Base-by-base conservation (phyloP, 2,888 invertebrate species). In the Smittia sp. region DNA sequence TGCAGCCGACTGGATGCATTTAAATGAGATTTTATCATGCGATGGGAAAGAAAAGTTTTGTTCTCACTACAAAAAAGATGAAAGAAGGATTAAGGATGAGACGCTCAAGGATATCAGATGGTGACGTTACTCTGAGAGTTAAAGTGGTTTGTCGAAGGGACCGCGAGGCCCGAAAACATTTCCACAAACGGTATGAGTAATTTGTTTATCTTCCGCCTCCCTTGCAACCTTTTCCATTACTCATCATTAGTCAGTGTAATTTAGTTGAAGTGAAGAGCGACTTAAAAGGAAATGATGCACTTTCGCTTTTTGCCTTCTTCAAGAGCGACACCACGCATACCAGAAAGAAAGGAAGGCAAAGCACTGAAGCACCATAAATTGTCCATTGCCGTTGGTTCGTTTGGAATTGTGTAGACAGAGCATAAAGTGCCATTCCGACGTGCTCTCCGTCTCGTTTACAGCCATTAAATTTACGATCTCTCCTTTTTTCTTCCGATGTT, bases 261-360 rank as follows among this genome's bases (percentile, higher is more conserved):
- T 39, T 39, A 9, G 46, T 15, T 32, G 32, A 32, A 46, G 15
- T 6, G n/a, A 11, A n/a, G 13, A 2, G 20, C 52, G 46, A 70
- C 32, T 25, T 62, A 32, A 72, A 72, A 72, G 72, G 72, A 72
- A 72, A 72, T 62, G 72, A 38, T 62, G 72, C 72, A 72, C 72
- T 72, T 72, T 72, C 72, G 72, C n/a, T 72, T 72, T 70, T 70
- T 46, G 13, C 13, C 39, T 39, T 39, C 39, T 38, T 38, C 11
- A 38, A 11, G n/a, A 46, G 22, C 18, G 58, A 13, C 58, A 18
- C n/a, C 7, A 58, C 18, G 22, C 58, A 58, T 22, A 22, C n/a
- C n/a, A n/a, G n/a, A n/a, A n/a, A 58, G 2, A 58, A 46, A 4
- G 46, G n/a, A 46, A 46, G 46, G 46, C 13, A 46, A 22, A 20